These are phyloP conservation scores for Centropus bengalensis DNA, from an alignment of 2,113 vertebrate genomes.

Conservation along the genomic window DNA sequence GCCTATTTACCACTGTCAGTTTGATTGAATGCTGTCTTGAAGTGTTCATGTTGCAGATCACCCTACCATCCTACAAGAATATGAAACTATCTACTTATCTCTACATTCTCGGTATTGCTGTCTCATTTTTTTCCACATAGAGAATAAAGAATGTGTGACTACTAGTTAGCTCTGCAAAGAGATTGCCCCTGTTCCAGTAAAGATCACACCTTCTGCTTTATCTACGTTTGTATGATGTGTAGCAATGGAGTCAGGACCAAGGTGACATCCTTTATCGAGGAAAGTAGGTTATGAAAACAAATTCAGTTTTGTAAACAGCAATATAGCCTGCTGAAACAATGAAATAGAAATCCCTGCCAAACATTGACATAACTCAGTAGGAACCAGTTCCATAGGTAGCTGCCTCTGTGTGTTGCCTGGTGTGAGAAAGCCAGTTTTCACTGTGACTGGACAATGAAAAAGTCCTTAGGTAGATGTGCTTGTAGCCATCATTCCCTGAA, in stretches of 20 bases:
- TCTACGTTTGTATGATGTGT: not conserved
- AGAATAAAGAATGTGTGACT: not conserved
- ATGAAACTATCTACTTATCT: not conserved
- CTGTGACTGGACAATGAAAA: not conserved
- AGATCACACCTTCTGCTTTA: not conserved
- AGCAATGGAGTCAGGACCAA: not conserved
- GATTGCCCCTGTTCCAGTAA: not conserved
- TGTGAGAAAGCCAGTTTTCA: not conserved
- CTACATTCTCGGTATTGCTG: not conserved
- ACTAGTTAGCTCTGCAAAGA: not conserved
- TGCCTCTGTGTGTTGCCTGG: not conserved
- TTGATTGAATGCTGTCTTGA: not conserved
- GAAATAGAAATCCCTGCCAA: not conserved
- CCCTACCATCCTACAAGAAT: not conserved
- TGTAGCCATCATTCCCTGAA: not conserved
- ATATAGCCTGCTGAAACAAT: not conserved
- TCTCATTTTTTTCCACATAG: not conserved
- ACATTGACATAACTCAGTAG: not conserved
- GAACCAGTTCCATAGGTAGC: not conserved
- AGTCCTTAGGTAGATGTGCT: not conserved
- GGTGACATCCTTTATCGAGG: not conserved
- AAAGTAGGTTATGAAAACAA: not conserved
- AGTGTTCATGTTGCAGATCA: not conserved
- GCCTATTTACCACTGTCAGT: not conserved
- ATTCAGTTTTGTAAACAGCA: not conserved